Percentiles rank a stretch among this genome's conserved stretches.
Evolutionary conservation across 2,797 vertebrate species (phyloP).

Genomic region (Selene dorsalis): DNA sequence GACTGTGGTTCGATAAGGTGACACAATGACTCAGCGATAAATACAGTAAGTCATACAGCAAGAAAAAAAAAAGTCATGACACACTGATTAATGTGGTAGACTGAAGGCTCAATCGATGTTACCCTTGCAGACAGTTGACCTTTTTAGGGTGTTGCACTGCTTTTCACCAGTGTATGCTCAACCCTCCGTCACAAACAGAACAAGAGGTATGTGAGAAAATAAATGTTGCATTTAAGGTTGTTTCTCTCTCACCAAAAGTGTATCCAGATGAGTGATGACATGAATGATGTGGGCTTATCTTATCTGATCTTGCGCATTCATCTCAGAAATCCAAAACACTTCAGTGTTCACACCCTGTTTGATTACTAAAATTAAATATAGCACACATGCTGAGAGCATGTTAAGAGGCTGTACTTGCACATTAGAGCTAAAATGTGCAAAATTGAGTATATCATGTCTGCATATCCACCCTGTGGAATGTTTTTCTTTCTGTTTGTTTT

Average conservation of each 20-base stretch:
- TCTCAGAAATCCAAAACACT: neutral
- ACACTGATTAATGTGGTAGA: conserved; percentile 6
- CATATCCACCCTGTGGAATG: neutral
- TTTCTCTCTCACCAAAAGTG: conserved; percentile 17
- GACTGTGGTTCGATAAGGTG: conserved; percentile 19
- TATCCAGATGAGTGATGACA: neutral
- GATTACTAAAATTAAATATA: conserved; percentile 2
- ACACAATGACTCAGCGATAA: conserved; percentile 31
- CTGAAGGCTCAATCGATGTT: neutral
- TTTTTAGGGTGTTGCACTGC: neutral
- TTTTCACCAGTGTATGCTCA: neutral
- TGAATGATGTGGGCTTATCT: neutral
- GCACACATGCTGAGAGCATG: neutral
- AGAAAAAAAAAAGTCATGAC: conserved; percentile 20
- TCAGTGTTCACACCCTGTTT: neutral
- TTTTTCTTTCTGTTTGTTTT: neutral
- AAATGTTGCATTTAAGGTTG: conserved; percentile 2
- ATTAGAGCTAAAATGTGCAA: neutral
- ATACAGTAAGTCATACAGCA: conserved; percentile 18
- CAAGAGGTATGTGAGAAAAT: neutral
- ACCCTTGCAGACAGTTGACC: conserved; percentile 15
- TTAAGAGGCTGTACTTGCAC: neutral
- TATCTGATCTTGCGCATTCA: neutral
- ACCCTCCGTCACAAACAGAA: neutral
- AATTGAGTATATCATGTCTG: neutral